A percentile compares a stretch with the other conserved stretches of the same genome.
Conservation (phyloP, 2,113 vertebrate genomes). For the Salvator merianae region DNA sequence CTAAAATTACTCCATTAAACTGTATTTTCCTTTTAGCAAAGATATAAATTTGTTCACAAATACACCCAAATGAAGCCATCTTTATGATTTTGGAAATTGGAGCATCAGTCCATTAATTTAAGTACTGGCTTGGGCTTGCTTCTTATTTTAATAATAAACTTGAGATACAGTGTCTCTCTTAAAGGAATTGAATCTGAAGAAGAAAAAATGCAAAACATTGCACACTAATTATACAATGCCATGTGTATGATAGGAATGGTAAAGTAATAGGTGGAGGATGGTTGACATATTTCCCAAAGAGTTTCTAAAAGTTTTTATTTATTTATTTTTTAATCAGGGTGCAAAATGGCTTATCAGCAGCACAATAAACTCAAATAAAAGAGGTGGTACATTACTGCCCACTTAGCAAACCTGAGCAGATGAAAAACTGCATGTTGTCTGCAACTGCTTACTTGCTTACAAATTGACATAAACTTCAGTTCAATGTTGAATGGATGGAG, state of each 20-base stretch:
- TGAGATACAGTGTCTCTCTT: background rate
- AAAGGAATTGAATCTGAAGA: conserved; percentile 12
- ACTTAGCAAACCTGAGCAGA: no score
- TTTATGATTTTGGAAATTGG: conserved; percentile 36
- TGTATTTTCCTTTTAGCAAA: conserved; percentile 32
- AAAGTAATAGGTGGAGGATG: background rate
- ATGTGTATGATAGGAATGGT: background rate
- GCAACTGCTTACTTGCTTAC: no score
- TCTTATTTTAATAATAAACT: conserved; percentile 22
- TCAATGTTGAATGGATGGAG: no score
- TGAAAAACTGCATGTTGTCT: no score
- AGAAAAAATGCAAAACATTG: background rate
- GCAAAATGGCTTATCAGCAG: no score
- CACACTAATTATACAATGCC: background rate
- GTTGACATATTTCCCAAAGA: background rate
- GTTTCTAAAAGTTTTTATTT: background rate
- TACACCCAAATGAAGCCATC: conserved; percentile 14
- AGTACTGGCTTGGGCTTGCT: background rate
- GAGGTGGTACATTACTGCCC: no score
- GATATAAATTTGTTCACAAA: conserved; percentile 6
- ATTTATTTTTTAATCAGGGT: background rate
- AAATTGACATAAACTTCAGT: no score
- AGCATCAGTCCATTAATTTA: conserved; percentile 31
- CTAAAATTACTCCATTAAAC: conserved; percentile 41
- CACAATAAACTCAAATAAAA: no score